phyloP scores from a whole-genome alignment of 2,888 invertebrate genomes.

The Dysmachus trigonus region DNA sequence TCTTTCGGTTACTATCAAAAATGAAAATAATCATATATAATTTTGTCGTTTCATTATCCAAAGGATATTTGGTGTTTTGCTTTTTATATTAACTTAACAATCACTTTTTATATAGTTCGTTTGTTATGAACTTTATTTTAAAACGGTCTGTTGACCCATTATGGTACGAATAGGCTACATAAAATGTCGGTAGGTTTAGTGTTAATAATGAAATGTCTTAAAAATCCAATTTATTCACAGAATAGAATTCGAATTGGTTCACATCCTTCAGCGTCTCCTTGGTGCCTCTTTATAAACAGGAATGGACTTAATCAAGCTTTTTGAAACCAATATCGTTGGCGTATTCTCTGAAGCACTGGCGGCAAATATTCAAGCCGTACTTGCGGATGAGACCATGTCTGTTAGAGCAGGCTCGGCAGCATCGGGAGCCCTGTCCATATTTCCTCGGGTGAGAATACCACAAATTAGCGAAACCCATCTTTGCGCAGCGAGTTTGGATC shows the following conservation, averaged over 20 bases:
- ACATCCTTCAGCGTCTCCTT: not conserved
- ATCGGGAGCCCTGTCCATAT: constrained; percentile 96
- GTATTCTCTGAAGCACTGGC: constrained; percentile 98
- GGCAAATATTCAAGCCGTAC: constrained; percentile 95
- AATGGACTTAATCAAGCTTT: constrained; percentile 69
- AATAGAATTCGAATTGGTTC: not conserved
- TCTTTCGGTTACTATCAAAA: no score
- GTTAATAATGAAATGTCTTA: no score
- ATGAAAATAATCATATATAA: no score
- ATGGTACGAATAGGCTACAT: no score
- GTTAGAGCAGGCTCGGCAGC: constrained; percentile 98
- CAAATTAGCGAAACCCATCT: constrained; percentile 97
- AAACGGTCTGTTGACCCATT: no score
- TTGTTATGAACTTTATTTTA: no score
- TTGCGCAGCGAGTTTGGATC: constrained; percentile 62
- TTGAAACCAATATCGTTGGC: constrained; percentile 99
- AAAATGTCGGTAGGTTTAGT: no score
- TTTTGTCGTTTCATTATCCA: no score
- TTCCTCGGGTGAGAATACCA: constrained; percentile 98
- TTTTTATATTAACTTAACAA: no score
- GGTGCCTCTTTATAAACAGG: not conserved
- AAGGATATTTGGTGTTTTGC: no score
- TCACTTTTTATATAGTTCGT: no score
- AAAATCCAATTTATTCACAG: not conserved
- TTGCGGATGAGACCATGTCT: constrained; percentile 97